Evolutionary conservation across 1,140 invertebrate genomes (phyloP).

Genomic region (Cardiocondyla obscurior): DNA sequence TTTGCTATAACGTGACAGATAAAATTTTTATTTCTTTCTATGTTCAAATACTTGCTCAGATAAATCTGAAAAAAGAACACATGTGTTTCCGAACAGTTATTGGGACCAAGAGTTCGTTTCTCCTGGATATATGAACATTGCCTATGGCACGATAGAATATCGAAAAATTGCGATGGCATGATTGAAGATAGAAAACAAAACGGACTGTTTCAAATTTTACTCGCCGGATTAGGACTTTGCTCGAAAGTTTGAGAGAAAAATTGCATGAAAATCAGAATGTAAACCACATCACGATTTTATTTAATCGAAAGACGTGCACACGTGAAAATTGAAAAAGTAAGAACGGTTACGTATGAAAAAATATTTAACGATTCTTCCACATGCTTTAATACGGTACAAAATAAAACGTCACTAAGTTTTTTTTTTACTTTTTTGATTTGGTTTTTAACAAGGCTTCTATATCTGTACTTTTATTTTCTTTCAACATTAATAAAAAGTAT

Average conservation of each 20-base stretch:
- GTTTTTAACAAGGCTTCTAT: conserved; percentile 14
- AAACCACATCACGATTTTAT: background rate
- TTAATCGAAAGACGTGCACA: background rate
- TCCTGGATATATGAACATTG: conserved; percentile 56
- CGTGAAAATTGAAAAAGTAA: background rate
- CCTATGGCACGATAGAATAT: conserved; percentile 22
- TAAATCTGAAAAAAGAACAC: conserved; percentile 34
- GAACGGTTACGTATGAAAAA: background rate
- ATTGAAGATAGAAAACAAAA: conserved; percentile 22
- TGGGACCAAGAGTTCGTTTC: conserved; percentile 77
- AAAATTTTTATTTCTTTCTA: conserved; percentile 18
- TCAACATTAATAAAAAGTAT: background rate
- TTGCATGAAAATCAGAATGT: conserved; percentile 15
- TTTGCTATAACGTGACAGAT: background rate
- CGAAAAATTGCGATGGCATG: conserved; percentile 21
- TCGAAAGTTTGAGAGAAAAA: conserved; percentile 67
- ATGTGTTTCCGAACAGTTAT: conserved; percentile 66
- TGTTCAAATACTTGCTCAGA: conserved; percentile 21
- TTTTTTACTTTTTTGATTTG: background rate
- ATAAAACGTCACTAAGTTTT: background rate
- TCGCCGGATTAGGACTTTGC: conserved; percentile 39
- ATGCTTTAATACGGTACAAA: background rate
- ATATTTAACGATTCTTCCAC: background rate
- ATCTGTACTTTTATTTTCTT: conserved; percentile 8
- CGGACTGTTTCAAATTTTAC: conserved; percentile 42